Evolutionary conservation across 30 jellyfish, hydroid and myxozoan genomes (phyloP).

Genomic region (Phacellophora camtschatica): DNA sequence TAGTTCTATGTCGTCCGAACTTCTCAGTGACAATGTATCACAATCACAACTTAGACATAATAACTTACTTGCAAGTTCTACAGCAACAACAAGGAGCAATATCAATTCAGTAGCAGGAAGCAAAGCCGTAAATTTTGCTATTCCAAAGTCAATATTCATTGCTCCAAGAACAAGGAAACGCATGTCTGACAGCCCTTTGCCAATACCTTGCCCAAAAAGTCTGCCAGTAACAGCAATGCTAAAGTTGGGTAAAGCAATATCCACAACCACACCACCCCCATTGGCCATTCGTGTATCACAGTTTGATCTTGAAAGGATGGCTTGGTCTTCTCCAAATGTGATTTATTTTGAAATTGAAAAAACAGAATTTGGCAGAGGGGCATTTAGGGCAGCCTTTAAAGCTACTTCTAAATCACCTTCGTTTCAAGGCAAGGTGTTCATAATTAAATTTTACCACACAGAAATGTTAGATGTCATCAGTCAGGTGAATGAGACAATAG

Average conservation of each 20-base stretch:
- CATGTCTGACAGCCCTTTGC: neutral
- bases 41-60: no score
- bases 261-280: constrained; percentile 1
- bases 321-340: constrained; percentile 9
- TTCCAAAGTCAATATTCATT: no score
- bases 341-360: neutral
- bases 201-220: constrained; percentile 25
- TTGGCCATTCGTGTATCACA: neutral
- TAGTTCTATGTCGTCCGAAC: no score
- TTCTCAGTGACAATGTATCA: no score
- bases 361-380: constrained; percentile 23
- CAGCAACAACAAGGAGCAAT: neutral
- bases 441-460: constrained; percentile 10
- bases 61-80: neutral
- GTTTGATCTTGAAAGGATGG: constrained; percentile 8
- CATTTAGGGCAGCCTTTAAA: constrained; percentile 41
- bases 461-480: neutral
- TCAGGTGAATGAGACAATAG: neutral
- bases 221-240: constrained; percentile 24
- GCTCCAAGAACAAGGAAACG: neutral
- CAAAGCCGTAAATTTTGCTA: neutral
- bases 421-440: neutral
- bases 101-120: neutral
- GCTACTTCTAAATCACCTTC: neutral
- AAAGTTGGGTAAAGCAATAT: constrained; percentile 37